Base-by-base conservation (phyloP, 1,140 invertebrate genomes). In the Drosophila nebulosa region DNA sequence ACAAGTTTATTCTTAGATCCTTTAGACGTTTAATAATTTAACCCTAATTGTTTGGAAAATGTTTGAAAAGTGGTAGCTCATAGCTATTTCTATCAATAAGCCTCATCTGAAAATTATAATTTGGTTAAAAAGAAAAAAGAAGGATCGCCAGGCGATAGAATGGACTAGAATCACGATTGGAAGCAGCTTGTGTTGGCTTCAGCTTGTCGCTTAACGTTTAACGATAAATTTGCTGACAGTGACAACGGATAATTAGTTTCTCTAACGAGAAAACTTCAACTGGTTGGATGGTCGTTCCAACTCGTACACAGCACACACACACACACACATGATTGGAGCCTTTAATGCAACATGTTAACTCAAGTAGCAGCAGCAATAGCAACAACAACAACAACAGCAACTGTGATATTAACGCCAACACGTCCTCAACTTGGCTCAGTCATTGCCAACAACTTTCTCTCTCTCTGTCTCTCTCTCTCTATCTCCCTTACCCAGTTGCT, bases 231-330 rank as follows among this genome's bases (percentile, higher is more conserved):
- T 86, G 83, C 83, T 86, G 83, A 88, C 83, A 86, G 83, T 84
- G 71, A 86, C 83, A 88, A 86, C 83, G 83, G 83, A 86, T 86
- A 86, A 86, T 86, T 86, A 86, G 83, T 86, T 86, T 88, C 83
- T 74, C 83, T 86, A 86, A 88, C 83, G 83, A 86, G 83, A 88
- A 86, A 86, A 86, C 83, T 86, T 86, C 78, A 73, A 88, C 83
- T 69, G 72, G 67, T 74, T 67, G 57, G 69, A 21, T 46, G 39
- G 39, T 46, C 16, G 16, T 46, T 4, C 52, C n/a, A 55, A 26
- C 60, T 35, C 61, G 27, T 35, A 51, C 65, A 69, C 61, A 63
- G n/a, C 69, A 62, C 52, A 14, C 56, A 64, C 77, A 70, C 59
- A 64, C 58, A 78, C 78, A 71, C 74, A 65, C 78, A 70, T 68